A percentile compares a stretch with the other conserved stretches of the same genome.
phyloP scores from a whole-genome alignment of 2,888 invertebrate species.

The Sesamia inferens region DNA sequence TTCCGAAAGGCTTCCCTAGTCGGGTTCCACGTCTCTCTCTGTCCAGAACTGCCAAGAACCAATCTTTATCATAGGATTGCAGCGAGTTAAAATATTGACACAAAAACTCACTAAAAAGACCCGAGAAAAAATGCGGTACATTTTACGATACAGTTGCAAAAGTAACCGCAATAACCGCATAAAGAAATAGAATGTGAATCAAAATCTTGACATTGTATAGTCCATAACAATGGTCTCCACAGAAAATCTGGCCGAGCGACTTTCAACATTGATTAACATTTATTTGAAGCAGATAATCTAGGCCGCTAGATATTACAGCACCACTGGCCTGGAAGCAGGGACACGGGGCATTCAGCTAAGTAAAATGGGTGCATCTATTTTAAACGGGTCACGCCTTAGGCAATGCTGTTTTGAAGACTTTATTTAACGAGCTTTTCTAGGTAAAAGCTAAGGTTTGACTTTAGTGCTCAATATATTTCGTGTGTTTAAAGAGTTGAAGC shows the following conservation, averaged over 20 bases:
- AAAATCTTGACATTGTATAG: conserved; percentile 19
- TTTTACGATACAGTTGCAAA: conserved; percentile 1
- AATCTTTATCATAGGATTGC: too few species aligned
- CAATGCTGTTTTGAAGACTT: conserved; percentile 3
- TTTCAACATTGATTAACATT: conserved; percentile 32
- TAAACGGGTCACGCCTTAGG: conserved; percentile 19
- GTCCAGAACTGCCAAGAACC: too few species aligned
- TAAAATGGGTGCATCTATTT: conserved; percentile 42
- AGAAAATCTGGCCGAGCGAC: neutral
- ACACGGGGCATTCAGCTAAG: conserved; percentile 25
- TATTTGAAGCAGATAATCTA: conserved; percentile 35
- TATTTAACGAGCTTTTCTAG: neutral
- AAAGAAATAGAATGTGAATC: conserved; percentile 1
- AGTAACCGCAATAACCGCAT: neutral
- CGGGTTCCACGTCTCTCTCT: too few species aligned
- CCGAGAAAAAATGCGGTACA: neutral
- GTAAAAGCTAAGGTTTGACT: too few species aligned
- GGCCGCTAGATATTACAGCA: conserved; percentile 25
- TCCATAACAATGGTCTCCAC: conserved; percentile 17
- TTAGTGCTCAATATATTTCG: neutral
- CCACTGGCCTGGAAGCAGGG: conserved; percentile 18
- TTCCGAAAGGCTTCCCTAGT: too few species aligned
- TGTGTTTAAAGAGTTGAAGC: neutral
- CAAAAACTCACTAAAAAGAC: too few species aligned
- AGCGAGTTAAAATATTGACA: too few species aligned